Conservation (phyloP, 2,797 vertebrate genomes). For the Poecilia gillii region DNA sequence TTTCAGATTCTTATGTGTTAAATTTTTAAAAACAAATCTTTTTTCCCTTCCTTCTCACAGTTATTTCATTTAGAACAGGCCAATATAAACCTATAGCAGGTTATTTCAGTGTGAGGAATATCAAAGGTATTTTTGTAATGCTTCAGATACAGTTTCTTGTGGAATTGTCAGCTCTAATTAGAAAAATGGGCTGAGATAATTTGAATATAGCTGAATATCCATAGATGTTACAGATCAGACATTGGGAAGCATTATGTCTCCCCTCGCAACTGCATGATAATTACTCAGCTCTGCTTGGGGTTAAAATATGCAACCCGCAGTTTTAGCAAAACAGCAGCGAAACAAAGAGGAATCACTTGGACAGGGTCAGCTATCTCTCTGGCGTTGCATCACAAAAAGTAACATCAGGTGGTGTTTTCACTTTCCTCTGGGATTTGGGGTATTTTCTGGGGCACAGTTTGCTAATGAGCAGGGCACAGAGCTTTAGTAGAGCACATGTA, state of each 20-base stretch:
- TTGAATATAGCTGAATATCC: slow-evolving; percentile 3
- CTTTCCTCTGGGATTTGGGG: slow-evolving; percentile 27
- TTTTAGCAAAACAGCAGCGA: neutral
- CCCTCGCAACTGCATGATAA: slow-evolving; percentile 1
- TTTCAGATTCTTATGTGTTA: too few relatives aligned
- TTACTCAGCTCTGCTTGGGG: slow-evolving; percentile 1
- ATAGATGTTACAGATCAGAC: neutral
- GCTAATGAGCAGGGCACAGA: slow-evolving; percentile 7
- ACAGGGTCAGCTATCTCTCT: neutral
- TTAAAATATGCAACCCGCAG: slow-evolving; percentile 8
- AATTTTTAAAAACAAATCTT: too few relatives aligned
- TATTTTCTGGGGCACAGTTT: slow-evolving; percentile 16
- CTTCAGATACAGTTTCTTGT: neutral
- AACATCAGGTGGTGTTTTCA: slow-evolving; percentile 8
- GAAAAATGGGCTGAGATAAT: neutral
- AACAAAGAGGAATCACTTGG: neutral
- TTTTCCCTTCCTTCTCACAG: too few relatives aligned
- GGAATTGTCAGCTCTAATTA: neutral
- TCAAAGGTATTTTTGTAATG: neutral
- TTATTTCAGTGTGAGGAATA: neutral
- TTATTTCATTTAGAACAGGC: neutral
- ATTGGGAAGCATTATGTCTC: neutral
- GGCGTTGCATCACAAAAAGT: neutral
- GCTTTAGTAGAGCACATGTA: slow-evolving; percentile 1
- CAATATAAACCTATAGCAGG: neutral